These are phyloP conservation scores for Cossypha polioptera DNA, from an alignment of 2,797 vertebrate genomes.

Conservation along the genomic window DNA sequence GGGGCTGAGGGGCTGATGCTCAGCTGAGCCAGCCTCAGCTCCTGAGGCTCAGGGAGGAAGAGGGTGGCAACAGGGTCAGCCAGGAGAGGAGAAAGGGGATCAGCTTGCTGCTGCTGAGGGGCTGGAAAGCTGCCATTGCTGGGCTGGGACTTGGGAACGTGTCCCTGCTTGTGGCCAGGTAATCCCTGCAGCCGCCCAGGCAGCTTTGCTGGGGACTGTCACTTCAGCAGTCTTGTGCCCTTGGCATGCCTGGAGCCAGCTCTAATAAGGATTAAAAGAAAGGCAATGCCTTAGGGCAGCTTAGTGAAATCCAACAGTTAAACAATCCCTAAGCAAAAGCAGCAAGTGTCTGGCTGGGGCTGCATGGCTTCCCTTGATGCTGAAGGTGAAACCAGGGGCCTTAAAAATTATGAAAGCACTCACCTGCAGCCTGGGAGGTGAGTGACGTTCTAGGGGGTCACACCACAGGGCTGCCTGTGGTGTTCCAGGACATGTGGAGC, in stretches of 20 bases:
- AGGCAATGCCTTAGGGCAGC: background rate
- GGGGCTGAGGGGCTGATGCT: background rate
- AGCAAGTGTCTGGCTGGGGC: no score
- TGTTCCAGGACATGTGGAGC: background rate
- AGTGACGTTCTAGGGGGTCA: background rate
- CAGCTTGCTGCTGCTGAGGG: background rate
- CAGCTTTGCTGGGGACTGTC: background rate
- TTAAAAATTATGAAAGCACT: background rate
- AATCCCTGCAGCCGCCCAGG: fast-evolving
- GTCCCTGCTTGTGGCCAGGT: background rate
- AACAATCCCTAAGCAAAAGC: background rate
- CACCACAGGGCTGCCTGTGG: background rate
- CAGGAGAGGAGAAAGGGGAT: background rate
- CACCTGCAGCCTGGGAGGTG: background rate
- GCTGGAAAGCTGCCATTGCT: fast-evolving
- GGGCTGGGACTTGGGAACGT: fast-evolving
- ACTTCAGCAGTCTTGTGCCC: background rate
- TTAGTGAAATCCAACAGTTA: background rate
- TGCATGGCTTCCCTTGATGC: background rate
- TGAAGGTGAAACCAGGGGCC: background rate
- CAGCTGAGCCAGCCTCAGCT: background rate
- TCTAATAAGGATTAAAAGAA: background rate
- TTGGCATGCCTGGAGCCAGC: background rate
- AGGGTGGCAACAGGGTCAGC: fast-evolving
- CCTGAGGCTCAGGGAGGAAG: background rate